phyloP scores from a whole-genome alignment of 2,113 vertebrate genomes.

The Silurus glanis region DNA sequence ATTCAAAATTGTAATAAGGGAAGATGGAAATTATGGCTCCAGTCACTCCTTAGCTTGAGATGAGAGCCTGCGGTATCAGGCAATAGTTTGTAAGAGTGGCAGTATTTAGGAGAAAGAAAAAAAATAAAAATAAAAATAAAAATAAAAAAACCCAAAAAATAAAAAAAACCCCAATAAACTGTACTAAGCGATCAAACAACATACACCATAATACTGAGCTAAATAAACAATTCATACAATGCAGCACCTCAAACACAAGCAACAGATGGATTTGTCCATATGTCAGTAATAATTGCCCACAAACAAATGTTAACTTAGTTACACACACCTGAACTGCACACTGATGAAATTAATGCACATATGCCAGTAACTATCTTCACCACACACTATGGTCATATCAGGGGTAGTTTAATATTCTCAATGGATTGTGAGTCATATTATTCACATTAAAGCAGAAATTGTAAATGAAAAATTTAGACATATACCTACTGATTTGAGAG shows the following conservation, averaged over 20 bases:
- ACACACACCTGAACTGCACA: not conserved
- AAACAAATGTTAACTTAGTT: conserved; percentile 4
- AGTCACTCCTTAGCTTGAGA: not conserved
- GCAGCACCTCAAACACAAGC: conserved; percentile 55
- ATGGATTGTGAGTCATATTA: conserved; percentile 1
- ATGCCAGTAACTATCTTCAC: conserved; percentile 33
- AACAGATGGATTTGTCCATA: conserved; percentile 55
- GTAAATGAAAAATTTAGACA: conserved; percentile 26
- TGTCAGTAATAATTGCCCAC: conserved; percentile 53
- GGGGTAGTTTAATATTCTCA: not conserved
- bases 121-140: too few species aligned
- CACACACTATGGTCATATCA: conserved; percentile 7
- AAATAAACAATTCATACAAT: conserved; percentile 55
- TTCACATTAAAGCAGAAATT: conserved; percentile 6
- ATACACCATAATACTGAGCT: conserved; percentile 25
- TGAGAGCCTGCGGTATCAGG: not conserved
- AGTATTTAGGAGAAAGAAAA: not conserved
- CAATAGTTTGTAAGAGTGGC: conserved; percentile 25
- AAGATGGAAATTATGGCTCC: not conserved
- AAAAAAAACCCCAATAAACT: not conserved
- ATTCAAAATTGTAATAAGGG: not conserved
- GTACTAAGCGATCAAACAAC: conserved; percentile 9
- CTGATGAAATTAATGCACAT: conserved; percentile 4
- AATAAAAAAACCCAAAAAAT: too few species aligned
- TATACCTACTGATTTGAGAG: not conserved